Percentiles rank a stretch among this genome's conserved stretches.
phyloP scores from a whole-genome alignment of 2,888 invertebrate species.

The Nephrocerus scutellatus region DNA sequence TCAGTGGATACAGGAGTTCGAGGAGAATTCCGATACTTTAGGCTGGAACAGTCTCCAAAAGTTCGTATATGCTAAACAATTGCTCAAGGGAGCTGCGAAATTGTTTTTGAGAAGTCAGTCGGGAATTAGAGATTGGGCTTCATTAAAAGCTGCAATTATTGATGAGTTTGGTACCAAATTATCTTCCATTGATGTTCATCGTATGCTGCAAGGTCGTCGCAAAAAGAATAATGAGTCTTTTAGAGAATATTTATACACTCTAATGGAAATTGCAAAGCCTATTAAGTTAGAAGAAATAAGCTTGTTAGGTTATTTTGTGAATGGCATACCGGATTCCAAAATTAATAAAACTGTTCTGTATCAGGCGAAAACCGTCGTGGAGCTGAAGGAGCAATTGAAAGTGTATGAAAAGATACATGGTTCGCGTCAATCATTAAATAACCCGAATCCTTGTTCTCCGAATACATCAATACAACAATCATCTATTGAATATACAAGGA shows the following conservation, averaged over 20 bases:
- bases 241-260: conserved; percentile 13
- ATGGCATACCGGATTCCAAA: conserved; percentile 12
- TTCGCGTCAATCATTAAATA: too few species aligned
- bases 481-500: too few species aligned
- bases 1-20: conserved; percentile 4
- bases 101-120: conserved; percentile 6
- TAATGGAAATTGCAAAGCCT: conserved; percentile 12
- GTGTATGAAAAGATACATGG: conserved; percentile 15
- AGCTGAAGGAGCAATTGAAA: conserved; percentile 15
- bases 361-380: conserved; percentile 11
- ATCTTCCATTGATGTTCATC: conserved; percentile 10
- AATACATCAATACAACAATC: too few species aligned
- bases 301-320: conserved; percentile 12
- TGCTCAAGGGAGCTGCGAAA: conserved; percentile 11
- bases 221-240: conserved; percentile 9
- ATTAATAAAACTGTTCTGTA: conserved; percentile 13
- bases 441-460: too few species aligned
- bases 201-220: conserved; percentile 9
- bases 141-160: conserved; percentile 8
- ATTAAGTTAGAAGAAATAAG: conserved; percentile 16
- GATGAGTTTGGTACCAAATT: conserved; percentile 10
- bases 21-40: conserved; percentile 2
- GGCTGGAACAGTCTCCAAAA: conserved; percentile 7
- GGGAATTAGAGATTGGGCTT: conserved; percentile 5
- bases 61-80: conserved; percentile 7